Percentiles rank a stretch among this genome's conserved stretches.
Evolutionary conservation across 2,113 vertebrate species (phyloP).

Genomic region (Thunnus maccoyii): DNA sequence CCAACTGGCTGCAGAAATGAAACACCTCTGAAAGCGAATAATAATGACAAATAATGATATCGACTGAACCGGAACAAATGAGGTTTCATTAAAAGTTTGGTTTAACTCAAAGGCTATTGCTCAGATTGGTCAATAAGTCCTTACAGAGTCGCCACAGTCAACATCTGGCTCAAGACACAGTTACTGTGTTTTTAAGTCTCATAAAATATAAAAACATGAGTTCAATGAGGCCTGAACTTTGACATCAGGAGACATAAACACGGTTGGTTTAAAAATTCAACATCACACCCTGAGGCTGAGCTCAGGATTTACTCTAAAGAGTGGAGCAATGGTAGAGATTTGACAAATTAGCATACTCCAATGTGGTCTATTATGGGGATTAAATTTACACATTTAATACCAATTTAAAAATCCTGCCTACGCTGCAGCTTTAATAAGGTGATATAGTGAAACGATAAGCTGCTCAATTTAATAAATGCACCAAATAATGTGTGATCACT

Average conservation of each 20-base stretch:
- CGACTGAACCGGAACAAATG: background rate
- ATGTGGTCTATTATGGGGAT: background rate
- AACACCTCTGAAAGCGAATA: background rate
- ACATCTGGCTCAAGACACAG: background rate
- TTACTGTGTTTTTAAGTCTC: background rate
- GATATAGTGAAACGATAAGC: conserved; percentile 15
- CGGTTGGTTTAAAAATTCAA: background rate
- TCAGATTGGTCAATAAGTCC: no score
- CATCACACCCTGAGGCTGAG: background rate
- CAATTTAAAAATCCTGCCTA: background rate
- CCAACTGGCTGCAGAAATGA: background rate
- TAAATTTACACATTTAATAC: background rate
- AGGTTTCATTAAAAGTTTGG: background rate
- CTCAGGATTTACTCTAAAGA: background rate
- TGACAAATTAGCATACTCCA: background rate
- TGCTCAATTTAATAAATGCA: background rate
- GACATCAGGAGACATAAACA: background rate
- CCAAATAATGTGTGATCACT: background rate
- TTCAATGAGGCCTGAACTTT: background rate
- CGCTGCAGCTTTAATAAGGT: conserved; percentile 5
- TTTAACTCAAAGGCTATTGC: no score
- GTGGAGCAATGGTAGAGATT: background rate
- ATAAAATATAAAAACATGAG: background rate
- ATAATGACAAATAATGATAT: background rate
- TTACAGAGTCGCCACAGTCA: no score